Conservation (phyloP, 2,113 vertebrate species). For the Trachemys scripta region DNA sequence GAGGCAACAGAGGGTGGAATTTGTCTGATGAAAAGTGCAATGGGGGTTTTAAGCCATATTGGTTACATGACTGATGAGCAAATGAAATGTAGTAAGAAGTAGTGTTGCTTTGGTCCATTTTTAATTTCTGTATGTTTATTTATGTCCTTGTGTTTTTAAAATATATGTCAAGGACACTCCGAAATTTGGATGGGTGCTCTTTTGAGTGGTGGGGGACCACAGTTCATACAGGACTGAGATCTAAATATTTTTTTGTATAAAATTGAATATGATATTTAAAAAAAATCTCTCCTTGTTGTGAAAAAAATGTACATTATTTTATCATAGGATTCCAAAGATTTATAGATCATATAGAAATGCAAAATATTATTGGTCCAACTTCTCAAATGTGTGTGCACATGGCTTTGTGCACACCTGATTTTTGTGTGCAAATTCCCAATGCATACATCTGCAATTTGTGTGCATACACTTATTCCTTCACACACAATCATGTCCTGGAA, state of each 20-base stretch:
- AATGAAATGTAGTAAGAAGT: neutral
- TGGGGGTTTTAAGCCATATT: neutral
- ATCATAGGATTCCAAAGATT: neutral
- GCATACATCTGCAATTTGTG: neutral
- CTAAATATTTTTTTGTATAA: neutral
- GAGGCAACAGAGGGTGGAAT: neutral
- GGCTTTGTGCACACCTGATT: neutral
- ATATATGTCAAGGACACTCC: neutral
- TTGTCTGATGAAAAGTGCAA: neutral
- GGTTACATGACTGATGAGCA: neutral
- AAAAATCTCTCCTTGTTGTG: neutral
- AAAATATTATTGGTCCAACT: neutral
- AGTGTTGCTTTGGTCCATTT: neutral
- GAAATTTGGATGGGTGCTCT: neutral
- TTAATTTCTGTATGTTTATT: neutral
- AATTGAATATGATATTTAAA: neutral
- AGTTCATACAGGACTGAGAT: neutral
- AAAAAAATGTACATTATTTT: neutral
- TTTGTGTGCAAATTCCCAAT: neutral
- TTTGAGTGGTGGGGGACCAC: neutral
- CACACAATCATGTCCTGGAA: neutral
- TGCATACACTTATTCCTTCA: neutral
- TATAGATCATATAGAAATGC: neutral
- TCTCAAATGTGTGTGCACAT: neutral
- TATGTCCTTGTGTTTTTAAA: neutral